These are phyloP conservation scores for Lamellibrachia luymesi DNA, from an alignment of 1,140 invertebrate genomes.

Conservation along the genomic window DNA sequence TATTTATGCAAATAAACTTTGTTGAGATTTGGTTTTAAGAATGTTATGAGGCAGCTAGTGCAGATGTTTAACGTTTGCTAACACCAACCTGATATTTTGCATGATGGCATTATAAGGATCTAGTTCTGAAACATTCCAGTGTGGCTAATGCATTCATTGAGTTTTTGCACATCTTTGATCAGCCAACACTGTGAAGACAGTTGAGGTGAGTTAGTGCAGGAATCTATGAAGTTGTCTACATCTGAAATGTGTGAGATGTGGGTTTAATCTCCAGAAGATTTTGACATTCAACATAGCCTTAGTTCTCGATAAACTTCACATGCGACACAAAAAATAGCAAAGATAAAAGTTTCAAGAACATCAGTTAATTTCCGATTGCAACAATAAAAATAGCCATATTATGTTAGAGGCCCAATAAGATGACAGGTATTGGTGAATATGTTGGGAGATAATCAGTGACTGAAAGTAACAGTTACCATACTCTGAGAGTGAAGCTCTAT, in stretches of 20 bases:
- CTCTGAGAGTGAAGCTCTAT: too few species aligned
- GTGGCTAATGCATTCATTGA: not conserved
- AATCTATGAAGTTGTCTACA: not conserved
- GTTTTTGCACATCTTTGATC: constrained; percentile 5
- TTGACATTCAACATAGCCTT: not conserved
- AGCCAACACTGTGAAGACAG: not conserved
- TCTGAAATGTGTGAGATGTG: not conserved
- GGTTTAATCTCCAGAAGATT: not conserved
- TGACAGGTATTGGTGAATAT: too few species aligned
- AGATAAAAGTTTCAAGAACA: too few species aligned
- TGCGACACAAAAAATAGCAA: not conserved
- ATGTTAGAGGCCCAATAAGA: too few species aligned
- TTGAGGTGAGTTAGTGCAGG: not conserved
- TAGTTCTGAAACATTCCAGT: not conserved
- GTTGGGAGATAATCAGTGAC: too few species aligned
- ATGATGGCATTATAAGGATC: not conserved
- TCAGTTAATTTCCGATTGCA: too few species aligned
- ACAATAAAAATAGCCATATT: too few species aligned
- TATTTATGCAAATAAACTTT: too few species aligned
- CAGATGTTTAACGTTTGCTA: not conserved
- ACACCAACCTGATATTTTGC: not conserved
- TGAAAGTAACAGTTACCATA: too few species aligned
- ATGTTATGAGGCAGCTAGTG: not conserved
- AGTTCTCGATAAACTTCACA: not conserved
- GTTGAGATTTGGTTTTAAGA: not conserved